Evolutionary conservation across 2,113 vertebrate genomes (phyloP).

Genomic region (Xenotilapia leptura): DNA sequence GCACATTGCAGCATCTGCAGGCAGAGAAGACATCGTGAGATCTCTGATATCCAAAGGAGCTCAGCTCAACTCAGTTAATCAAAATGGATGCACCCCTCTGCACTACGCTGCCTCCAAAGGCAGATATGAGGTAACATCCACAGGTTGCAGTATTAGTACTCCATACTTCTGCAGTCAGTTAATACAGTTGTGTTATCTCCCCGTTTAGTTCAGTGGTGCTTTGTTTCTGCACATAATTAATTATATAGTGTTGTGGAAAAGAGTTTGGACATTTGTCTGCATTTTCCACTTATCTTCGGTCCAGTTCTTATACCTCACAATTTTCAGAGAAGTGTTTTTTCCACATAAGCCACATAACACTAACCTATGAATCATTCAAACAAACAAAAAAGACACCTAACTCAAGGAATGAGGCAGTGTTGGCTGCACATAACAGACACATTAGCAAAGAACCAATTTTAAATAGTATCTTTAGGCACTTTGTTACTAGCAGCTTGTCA

Average conservation of each 20-base stretch:
- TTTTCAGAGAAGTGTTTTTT: background rate
- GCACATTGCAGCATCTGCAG: slow-evolving; percentile 93
- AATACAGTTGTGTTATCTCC: background rate
- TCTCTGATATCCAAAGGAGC: slow-evolving; percentile 84
- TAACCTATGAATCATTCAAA: background rate
- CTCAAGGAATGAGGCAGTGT: background rate
- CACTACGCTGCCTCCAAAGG: slow-evolving; percentile 97
- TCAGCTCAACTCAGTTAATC: slow-evolving; percentile 87
- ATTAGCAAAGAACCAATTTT: background rate
- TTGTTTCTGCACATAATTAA: background rate
- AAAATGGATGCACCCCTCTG: slow-evolving; percentile 90
- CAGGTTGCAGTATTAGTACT: background rate
- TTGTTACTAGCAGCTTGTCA: background rate
- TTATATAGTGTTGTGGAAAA: background rate
- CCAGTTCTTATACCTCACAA: background rate
- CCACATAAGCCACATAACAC: background rate
- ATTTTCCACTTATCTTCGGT: background rate
- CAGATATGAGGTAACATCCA: slow-evolving; percentile 80
- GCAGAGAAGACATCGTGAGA: slow-evolving; percentile 87
- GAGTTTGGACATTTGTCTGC: background rate
- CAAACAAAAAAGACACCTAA: background rate
- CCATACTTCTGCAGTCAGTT: background rate
- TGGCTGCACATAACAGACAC: background rate
- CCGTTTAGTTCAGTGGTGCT: background rate
- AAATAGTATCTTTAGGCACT: background rate